Percentiles rank a stretch among this genome's conserved stretches.
Evolutionary conservation across 2,888 invertebrate genomes (phyloP).

Genomic region (Crossocerus cetratus): DNA sequence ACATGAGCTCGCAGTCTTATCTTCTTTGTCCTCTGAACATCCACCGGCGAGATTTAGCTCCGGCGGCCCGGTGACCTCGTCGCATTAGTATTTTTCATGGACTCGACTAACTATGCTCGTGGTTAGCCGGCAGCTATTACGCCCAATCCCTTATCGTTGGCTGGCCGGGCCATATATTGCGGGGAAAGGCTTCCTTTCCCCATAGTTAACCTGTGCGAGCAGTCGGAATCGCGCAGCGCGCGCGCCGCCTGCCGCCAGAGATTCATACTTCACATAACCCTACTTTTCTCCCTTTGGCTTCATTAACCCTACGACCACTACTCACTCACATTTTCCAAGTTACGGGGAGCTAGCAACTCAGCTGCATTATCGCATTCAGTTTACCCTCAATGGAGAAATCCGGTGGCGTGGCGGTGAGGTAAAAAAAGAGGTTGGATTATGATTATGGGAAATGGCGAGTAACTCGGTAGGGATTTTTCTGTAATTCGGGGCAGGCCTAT

Average conservation of each 20-base stretch:
- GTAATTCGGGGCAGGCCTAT: too few relatives aligned
- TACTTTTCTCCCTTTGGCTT: constrained; percentile 23
- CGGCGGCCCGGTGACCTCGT: constrained; percentile 64
- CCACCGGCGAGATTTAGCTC: constrained; percentile 72
- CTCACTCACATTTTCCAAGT: not conserved
- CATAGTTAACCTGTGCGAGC: constrained; percentile 31
- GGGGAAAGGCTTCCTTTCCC: constrained; percentile 56
- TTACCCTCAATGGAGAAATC: too few relatives aligned
- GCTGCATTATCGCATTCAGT: too few relatives aligned
- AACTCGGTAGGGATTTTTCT: too few relatives aligned
- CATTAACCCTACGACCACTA: constrained; percentile 11
- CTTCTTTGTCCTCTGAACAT: constrained; percentile 64
- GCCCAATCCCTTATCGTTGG: constrained; percentile 68
- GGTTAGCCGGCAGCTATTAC: constrained; percentile 64
- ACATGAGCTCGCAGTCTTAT: constrained; percentile 61
- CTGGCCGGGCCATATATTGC: constrained; percentile 63
- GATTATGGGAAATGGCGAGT: too few relatives aligned
- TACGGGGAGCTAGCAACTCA: too few relatives aligned
- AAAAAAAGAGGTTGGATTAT: too few relatives aligned
- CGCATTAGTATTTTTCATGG: constrained; percentile 74
- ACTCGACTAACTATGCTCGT: constrained; percentile 64
- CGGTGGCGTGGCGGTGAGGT: too few relatives aligned
- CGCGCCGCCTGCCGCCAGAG: not conserved
- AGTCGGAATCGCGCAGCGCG: constrained; percentile 21
- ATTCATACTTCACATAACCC: constrained; percentile 6